Evolutionary conservation across 2,888 invertebrate species (phyloP).

Genomic region (Drosophila mayaguana): DNA sequence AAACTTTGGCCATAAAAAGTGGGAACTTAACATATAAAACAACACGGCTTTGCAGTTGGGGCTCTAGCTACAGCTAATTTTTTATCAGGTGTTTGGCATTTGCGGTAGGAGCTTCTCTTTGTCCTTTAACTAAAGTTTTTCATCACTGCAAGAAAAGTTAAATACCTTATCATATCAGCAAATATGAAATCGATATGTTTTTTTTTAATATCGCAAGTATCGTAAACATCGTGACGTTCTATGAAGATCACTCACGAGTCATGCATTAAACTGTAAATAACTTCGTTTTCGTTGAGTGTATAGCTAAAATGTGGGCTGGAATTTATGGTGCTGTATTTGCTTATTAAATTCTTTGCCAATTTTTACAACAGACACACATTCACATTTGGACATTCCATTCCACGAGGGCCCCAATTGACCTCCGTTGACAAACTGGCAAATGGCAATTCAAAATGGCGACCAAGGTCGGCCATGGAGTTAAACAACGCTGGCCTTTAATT

Average conservation of each 20-base stretch:
- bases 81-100: slow-evolving; percentile 59
- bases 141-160: neutral
- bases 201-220: neutral
- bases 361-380: slow-evolving; percentile 23
- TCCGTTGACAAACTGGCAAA: slow-evolving; percentile 50
- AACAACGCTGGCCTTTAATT: slow-evolving; percentile 70
- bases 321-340: slow-evolving; percentile 36
- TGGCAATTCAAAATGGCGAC: slow-evolving; percentile 45
- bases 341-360: slow-evolving; percentile 52
- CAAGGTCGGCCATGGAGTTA: slow-evolving; percentile 66
- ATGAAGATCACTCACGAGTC: neutral
- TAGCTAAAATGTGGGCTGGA: slow-evolving; percentile 26
- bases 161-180: too few relatives aligned
- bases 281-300: neutral
- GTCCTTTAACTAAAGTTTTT: slow-evolving; percentile 40
- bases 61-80: neutral
- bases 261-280: neutral
- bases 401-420: slow-evolving; percentile 25
- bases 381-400: slow-evolving; percentile 17
- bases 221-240: neutral
- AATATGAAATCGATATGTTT: neutral
- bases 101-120: slow-evolving; percentile 24
- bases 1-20: slow-evolving; percentile 69
- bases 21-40: slow-evolving; percentile 49
- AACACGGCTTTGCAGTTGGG: slow-evolving; percentile 21